Conservation (phyloP, 2,113 vertebrate species). For the Toxotes chatareus region DNA sequence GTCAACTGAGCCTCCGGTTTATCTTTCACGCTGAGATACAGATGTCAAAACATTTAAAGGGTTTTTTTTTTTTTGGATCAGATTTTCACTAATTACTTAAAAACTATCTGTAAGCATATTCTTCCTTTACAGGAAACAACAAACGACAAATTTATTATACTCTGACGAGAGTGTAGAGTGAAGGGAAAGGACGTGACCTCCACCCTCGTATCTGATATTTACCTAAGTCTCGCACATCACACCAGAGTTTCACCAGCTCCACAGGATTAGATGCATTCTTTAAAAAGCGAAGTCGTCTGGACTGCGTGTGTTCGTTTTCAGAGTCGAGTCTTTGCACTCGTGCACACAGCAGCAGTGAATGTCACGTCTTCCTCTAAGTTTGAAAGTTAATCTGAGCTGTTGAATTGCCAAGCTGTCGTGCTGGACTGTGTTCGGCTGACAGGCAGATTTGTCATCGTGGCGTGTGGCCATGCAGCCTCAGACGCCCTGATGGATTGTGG, state of each 20-base stretch:
- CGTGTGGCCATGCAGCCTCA: conserved; percentile 54
- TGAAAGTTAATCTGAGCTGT: conserved; percentile 48
- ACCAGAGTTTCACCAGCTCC: too few species aligned
- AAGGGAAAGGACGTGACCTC: too few species aligned
- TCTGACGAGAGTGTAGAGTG: too few species aligned
- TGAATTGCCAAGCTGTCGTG: conserved; percentile 66
- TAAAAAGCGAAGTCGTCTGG: too few species aligned
- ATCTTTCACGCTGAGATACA: not conserved
- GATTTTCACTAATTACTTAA: not conserved
- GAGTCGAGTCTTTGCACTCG: too few species aligned
- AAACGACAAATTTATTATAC: too few species aligned
- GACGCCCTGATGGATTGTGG: conserved; percentile 79
- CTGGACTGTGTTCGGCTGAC: conserved; percentile 59
- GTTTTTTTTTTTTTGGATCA: not conserved
- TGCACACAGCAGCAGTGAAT: not conserved
- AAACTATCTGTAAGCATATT: not conserved
- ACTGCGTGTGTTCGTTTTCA: too few species aligned
- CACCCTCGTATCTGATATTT: too few species aligned
- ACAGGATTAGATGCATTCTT: too few species aligned
- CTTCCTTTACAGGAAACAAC: too few species aligned
- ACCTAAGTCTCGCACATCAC: too few species aligned
- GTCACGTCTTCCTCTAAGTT: conserved; percentile 9
- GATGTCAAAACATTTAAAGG: conserved; percentile 13
- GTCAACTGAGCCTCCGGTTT: not conserved
- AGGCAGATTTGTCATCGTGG: conserved; percentile 77